Percentiles rank a stretch among this genome's conserved stretches.
Evolutionary conservation across 53 echinoderm and acorn worm genomes (phyloP).

Genomic region (Apostichopus leukothele): DNA sequence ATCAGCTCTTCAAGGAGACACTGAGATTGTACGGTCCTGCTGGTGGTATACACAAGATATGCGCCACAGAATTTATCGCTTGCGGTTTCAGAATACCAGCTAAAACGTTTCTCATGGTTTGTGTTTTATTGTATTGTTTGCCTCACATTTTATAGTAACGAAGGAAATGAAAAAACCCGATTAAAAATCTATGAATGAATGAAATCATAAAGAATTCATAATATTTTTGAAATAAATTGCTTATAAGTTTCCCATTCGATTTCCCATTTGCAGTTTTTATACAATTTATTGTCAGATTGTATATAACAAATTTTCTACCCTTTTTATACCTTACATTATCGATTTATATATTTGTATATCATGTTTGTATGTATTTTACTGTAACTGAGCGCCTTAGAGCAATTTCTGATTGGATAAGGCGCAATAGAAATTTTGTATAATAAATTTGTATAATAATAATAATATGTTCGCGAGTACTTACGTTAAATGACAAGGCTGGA

Average conservation of each 20-base stretch:
- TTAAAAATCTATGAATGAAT: too few species aligned
- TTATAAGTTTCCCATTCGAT: too few species aligned
- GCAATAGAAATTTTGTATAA: too few species aligned
- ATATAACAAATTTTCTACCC: background rate
- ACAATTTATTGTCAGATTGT: background rate
- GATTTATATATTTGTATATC: too few species aligned
- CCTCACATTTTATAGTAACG: too few species aligned
- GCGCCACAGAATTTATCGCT: constrained; percentile 24
- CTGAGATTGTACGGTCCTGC: constrained; percentile 31
- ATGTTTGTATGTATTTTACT: too few species aligned
- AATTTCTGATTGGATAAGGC: too few species aligned
- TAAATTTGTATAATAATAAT: background rate
- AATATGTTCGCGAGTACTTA: background rate
- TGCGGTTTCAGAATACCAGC: constrained; percentile 41
- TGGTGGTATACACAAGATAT: constrained; percentile 22
- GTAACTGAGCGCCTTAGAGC: too few species aligned
- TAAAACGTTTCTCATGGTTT: constrained; percentile 24
- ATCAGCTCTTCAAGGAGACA: constrained; percentile 42
- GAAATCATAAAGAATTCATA: too few species aligned
- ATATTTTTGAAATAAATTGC: too few species aligned
- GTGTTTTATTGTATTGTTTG: background rate
- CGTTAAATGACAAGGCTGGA: background rate
- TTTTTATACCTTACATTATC: too few species aligned
- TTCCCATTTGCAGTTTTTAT: background rate
- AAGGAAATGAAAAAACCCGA: too few species aligned